Base-by-base conservation (phyloP, 2,113 vertebrate species). In the Sula dactylatra region DNA sequence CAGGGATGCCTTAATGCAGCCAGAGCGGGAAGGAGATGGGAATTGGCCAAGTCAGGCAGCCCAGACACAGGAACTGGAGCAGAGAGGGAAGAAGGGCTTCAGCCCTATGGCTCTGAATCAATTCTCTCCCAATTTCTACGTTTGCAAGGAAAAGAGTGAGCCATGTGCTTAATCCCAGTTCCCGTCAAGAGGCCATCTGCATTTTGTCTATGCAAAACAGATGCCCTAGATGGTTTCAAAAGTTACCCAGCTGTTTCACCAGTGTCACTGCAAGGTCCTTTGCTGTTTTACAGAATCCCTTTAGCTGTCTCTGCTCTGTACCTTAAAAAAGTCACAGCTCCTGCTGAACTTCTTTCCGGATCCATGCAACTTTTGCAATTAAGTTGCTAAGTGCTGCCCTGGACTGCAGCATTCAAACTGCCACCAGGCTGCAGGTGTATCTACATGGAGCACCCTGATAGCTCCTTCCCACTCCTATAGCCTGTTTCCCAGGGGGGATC, bases 1-100 rank as follows among this genome's bases (percentile, higher is more conserved):
- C 54, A 50, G 56, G 45, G 80, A 7, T 25, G 38, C 6, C 29
- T 18, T 13, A 11, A 9, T 0, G 12, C 6, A 5, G 49, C 21
- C 6, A 3, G 77, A 34, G 55, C 0, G 3, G 59, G 76, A 45
- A 52, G 54, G 66, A 58, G 88, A 13, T 16, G 40, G 89, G 77
- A 79, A n/a, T 4, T 8, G 66, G 77, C 50, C 44, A 3, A 17
- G n/a, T 21, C 18, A 14, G 81, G 66, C 38, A 24, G 66, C 3
- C 7, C 52, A 18, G 44, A 17, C 64, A 7, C 0, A 0, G 32
- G 52, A 25, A 42, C 29, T 3, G 3, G 70, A 42, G 45, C 8
- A 3, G 49, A 32, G 52, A 7, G 17, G 54, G n/a, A 52, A 38
- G 56, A 40, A 47, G 19, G 18, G 11, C 45, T 90, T 26, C 27